Evolutionary conservation across 1,140 invertebrate species (phyloP).

Genomic region (Leptinotarsa texana): DNA sequence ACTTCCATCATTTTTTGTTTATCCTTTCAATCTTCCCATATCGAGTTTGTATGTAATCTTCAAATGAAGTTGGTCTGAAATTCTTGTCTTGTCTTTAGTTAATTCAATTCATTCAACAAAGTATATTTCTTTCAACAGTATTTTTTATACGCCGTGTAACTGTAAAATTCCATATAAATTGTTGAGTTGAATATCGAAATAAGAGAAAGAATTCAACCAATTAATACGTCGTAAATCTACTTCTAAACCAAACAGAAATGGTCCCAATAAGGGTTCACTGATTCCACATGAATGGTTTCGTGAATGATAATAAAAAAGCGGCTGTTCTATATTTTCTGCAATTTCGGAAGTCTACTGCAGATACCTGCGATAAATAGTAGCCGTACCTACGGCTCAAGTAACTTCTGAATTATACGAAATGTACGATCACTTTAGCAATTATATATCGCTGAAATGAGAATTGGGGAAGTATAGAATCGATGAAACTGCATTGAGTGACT

Average conservation of each 20-base stretch:
- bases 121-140: no score
- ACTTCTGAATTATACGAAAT: slow-evolving; percentile 24
- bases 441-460: slow-evolving; percentile 8
- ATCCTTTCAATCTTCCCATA: no score
- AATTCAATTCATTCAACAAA: no score
- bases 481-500: no score
- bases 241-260: slow-evolving; percentile 24
- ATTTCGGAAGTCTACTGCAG: slow-evolving; percentile 31
- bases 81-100: no score
- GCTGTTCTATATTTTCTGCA: slow-evolving; percentile 32
- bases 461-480: no score
- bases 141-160: no score
- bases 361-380: slow-evolving; percentile 33
- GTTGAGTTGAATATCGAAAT: not conserved
- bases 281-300: slow-evolving; percentile 30
- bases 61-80: no score
- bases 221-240: slow-evolving; percentile 31
- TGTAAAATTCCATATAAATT: not conserved
- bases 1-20: no score
- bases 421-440: slow-evolving; percentile 15
- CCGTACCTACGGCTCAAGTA: slow-evolving; percentile 27
- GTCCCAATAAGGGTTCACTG: slow-evolving; percentile 28
- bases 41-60: no score
- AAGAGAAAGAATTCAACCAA: slow-evolving; percentile 27
- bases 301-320: slow-evolving; percentile 31